Conservation (phyloP, 2,888 invertebrate genomes). For the Drosophila meridiana region DNA sequence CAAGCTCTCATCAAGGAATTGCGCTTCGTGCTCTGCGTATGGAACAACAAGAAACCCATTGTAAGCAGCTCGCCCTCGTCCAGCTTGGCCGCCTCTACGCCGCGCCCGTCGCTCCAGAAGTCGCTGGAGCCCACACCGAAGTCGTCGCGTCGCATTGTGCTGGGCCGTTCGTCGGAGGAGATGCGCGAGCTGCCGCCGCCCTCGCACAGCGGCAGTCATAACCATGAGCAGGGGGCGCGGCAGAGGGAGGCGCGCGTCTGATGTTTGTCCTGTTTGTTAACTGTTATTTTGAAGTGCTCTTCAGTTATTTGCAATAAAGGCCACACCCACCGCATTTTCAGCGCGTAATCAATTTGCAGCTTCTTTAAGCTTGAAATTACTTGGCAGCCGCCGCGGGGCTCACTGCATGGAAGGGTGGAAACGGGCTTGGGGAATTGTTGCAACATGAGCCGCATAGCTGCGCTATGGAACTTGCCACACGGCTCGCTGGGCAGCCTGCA, state of each 20-base stretch:
- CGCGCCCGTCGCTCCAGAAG: conserved; percentile 67
- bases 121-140: conserved; percentile 69
- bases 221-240: conserved; percentile 13
- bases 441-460: conserved; percentile 47
- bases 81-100: conserved; percentile 63
- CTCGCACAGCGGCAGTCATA: conserved; percentile 14
- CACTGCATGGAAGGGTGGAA: not conserved
- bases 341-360: conserved; percentile 68
- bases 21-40: conserved; percentile 74
- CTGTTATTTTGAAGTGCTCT: conserved; percentile 13
- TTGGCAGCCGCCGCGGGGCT: conserved; percentile 57
- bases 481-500: conserved; percentile 54
- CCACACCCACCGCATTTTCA: conserved; percentile 33
- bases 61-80: conserved; percentile 57
- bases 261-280: conserved; percentile 13
- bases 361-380: conserved; percentile 77
- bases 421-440: not conserved
- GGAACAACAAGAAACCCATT: conserved; percentile 81
- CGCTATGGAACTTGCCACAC: conserved; percentile 58
- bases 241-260: conserved; percentile 46
- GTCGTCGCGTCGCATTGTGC: conserved; percentile 55
- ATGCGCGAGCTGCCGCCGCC: conserved; percentile 61
- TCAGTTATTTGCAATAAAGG: conserved; percentile 40
- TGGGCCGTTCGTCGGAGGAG: conserved; percentile 64
- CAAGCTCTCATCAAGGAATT: conserved; percentile 71